Conservation (phyloP, 2,888 invertebrate species). For the Meliscaeva auricollis region DNA sequence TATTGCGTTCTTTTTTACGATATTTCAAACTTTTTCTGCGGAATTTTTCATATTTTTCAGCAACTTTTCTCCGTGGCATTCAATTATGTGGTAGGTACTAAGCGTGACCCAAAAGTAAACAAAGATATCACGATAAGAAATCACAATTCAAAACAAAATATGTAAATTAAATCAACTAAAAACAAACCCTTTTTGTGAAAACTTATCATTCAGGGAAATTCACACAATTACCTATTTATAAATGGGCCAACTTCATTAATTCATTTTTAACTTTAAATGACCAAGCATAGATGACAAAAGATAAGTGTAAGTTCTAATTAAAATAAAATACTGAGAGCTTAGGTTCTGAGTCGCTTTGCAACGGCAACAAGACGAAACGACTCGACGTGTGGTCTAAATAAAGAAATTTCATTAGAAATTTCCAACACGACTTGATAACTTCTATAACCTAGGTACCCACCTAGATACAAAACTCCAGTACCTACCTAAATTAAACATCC, state of each 20-base stretch:
- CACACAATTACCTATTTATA: background rate
- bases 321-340: background rate
- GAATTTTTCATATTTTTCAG: too few relatives aligned
- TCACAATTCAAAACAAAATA: too few relatives aligned
- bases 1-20: too few relatives aligned
- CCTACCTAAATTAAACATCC: background rate
- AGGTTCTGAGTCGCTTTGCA: slow-evolving; percentile 12
- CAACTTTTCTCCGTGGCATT: too few relatives aligned
- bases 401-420: slow-evolving; percentile 42
- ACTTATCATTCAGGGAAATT: background rate
- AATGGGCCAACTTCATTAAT: slow-evolving; percentile 3
- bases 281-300: slow-evolving; percentile 8
- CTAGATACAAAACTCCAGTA: background rate
- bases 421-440: slow-evolving; percentile 26
- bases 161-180: too few relatives aligned
- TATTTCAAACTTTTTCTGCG: too few relatives aligned
- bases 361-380: background rate
- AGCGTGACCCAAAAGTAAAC: too few relatives aligned
- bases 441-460: background rate
- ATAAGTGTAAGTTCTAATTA: slow-evolving; percentile 23
- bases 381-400: slow-evolving; percentile 35
- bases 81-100: too few relatives aligned
- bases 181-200: too few relatives aligned
- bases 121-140: too few relatives aligned
- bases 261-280: background rate